Evolutionary conservation across 1,140 invertebrate genomes (phyloP), one percentile per base, ranked within the genome.

Genomic region (Leptopilina boulardi): DNA sequence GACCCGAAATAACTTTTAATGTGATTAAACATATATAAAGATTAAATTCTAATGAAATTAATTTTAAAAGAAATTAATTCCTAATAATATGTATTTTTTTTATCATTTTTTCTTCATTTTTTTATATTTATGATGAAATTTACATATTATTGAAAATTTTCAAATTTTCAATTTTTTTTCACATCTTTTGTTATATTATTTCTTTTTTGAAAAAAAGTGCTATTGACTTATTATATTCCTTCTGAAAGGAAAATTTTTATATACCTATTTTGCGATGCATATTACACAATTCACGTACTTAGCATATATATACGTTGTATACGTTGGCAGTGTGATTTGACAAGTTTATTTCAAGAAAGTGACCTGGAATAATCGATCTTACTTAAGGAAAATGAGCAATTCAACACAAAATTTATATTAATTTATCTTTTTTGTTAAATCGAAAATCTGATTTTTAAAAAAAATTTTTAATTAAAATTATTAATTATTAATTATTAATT

Each of bases 331-430:
- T 30, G 38, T 71, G 54, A 80, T 74, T 10, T n/a, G 47, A 51
- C 5, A n/a, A 41, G 75, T 81, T 79, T 80, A 80, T 78, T 73
- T 75, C 34, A 41, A 77, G 66, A 66, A 59, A 56, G 23, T 73
- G 80, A 77, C 51, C 72, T 70, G 74, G 80, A 77, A 77, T 81
- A 77, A 77, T 77, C 21, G 71, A 30, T 18, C 6, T 4, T 21
- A 6, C 66, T n/a, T 54, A 66, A 23, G 9, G 23, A 30, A 30
- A 30, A 66, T 66, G 21, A 66, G 19, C 19, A 9, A n/a, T 44
- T n/a, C 42, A n/a, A 51, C 47, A 51, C n/a, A 51, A 51, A 51
- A 51, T 51, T 38, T 38, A 38, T 0, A 38, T 6, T 38, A 38
- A 2, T 34, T 34, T 3, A 34, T 34, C 26, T 51, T 18, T 19